A percentile compares a stretch with the other conserved stretches of the same genome.
Conservation (phyloP, 2,113 vertebrate species). For the Eptesicus fuscus region DNA sequence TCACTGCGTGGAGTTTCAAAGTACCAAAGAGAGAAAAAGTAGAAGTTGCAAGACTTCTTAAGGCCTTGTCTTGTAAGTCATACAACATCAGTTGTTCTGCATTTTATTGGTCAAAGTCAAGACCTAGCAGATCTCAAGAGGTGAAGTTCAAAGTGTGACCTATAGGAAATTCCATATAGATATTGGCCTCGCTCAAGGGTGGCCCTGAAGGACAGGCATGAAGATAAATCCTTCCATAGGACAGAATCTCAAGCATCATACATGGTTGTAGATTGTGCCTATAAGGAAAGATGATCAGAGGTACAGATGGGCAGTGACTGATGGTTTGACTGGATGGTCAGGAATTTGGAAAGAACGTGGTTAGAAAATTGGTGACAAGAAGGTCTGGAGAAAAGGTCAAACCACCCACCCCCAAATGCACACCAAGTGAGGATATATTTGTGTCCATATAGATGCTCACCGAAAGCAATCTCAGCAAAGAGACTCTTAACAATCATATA, state of each 20-base stretch:
- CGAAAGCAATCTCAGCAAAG: not conserved
- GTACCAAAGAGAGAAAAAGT: not conserved
- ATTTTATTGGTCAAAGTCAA: not conserved
- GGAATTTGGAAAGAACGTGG: not conserved
- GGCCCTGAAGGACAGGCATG: not conserved
- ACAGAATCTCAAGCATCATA: not conserved
- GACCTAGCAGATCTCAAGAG: not conserved
- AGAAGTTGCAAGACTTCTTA: not conserved
- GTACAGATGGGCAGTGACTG: not conserved
- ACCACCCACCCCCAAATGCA: not conserved
- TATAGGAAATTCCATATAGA: not conserved
- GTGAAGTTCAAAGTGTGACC: not conserved
- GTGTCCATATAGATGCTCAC: not conserved
- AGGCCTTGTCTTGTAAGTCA: not conserved
- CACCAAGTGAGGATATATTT: not conserved
- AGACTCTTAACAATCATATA: not conserved
- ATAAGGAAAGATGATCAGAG: not conserved
- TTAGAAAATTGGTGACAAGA: not conserved
- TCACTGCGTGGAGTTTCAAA: not conserved
- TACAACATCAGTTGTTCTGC: not conserved
- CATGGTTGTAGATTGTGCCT: not conserved
- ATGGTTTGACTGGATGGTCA: not conserved
- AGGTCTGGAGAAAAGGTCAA: not conserved
- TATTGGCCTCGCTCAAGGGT: not conserved
- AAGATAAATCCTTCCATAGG: not conserved